Base-by-base conservation (phyloP, 2,797 vertebrate genomes). In the Pachyuromys duprasi region DNA sequence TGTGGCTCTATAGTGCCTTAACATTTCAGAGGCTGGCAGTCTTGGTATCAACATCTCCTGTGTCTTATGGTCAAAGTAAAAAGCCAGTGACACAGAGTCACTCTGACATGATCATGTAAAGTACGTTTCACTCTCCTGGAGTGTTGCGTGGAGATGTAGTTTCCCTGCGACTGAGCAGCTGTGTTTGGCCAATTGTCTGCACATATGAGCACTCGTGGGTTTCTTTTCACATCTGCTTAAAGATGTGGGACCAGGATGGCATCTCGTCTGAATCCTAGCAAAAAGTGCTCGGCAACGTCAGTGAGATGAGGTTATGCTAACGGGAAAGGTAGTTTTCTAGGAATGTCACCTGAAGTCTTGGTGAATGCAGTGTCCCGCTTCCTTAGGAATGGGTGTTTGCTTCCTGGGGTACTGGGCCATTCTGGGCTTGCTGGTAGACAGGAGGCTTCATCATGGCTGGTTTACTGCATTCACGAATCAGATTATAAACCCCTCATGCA, bases 111-210 rank as follows among this genome's bases (percentile, higher is more conserved):
- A 20, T 84, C 88, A 42, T 39, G 33, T 76, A 42, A 65, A 89
- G 2, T 12, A 7, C 3, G 67, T 78, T 80, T 88, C 39, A 67
- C 4, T 81, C 24, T 88, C 67, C 69, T 88, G 62, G 53, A 67
- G 28, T 3, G 0, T 72, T 72, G 78, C 42, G 39, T 26, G 36
- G 74, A 62, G 78, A 55, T 45, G 6, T 83, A 45, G 39, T 63
- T 65, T 42, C 80, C 28, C 86, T 63, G 60, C 89, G 76, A 83
- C 33, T 26, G 70, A 88, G 45, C 55, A 57, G 65, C 70, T 70
- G 13, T n/a, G 9, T 87, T 83, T 55, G 62, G n/a, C 55, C 18
- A 13, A 0, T 69, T 60, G 15, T 87, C 75, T 87, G 13, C n/a
- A 69, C 74, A 9, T 15, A 3, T 33, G 28, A n/a, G 14, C 60